phyloP scores from a whole-genome alignment of 2,797 vertebrate genomes.

The Myotis vivesi region DNA sequence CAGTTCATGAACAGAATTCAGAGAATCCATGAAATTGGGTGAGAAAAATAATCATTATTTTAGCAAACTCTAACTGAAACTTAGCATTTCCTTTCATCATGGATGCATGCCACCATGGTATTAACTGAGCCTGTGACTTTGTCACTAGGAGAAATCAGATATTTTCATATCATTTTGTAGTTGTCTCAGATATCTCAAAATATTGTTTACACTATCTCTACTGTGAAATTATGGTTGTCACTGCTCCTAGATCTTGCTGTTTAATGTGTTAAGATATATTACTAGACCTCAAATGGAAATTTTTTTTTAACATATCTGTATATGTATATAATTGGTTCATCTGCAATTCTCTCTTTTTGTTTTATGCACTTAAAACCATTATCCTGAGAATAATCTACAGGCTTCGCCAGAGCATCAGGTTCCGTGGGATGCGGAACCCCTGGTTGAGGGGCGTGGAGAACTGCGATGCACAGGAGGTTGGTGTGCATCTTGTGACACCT shows the following conservation, averaged over 20 bases:
- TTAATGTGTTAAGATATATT: constrained; percentile 42
- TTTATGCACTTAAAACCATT: constrained; percentile 22
- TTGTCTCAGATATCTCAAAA: constrained; percentile 48
- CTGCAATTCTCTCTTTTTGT: constrained; percentile 27
- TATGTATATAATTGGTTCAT: constrained; percentile 25
- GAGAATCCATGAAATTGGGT: not conserved
- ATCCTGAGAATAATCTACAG: not conserved
- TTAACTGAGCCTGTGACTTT: constrained; percentile 51
- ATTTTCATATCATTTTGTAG: constrained; percentile 57
- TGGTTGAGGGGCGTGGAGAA: not conserved
- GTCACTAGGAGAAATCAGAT: constrained; percentile 58
- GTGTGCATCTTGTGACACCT: not conserved
- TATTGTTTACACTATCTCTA: constrained; percentile 46
- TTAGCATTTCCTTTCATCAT: constrained; percentile 12
- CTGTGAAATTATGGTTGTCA: constrained; percentile 54
- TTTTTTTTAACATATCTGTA: not conserved
- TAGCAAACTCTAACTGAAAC: not conserved
- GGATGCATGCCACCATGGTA: constrained; percentile 39
- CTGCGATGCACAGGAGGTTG: not conserved
- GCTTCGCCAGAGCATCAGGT: not conserved
- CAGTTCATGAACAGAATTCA: not conserved
- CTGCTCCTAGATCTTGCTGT: constrained; percentile 15
- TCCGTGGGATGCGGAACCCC: not conserved
- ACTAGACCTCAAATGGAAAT: not conserved
- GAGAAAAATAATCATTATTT: not conserved